A percentile compares a stretch with the other conserved stretches of the same genome.
phyloP scores from a whole-genome alignment of 2,888 invertebrate species.

The Parnassius smintheus region DNA sequence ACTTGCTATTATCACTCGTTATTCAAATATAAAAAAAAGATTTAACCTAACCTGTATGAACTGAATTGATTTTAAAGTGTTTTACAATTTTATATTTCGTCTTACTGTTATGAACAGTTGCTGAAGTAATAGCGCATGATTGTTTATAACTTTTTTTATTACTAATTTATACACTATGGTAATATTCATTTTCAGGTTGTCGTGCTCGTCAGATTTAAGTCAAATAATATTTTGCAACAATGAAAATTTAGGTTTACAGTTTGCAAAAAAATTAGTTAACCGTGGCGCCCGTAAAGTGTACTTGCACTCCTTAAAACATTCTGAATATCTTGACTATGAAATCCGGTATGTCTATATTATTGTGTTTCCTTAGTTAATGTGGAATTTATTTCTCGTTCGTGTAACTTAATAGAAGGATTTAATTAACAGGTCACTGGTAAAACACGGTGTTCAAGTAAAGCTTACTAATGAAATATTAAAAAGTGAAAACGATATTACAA shows the following conservation, averaged over 20 bases:
- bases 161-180: background rate
- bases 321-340: constrained; percentile 31
- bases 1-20: too few species aligned
- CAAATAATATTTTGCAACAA: constrained; percentile 48
- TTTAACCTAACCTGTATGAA: too few species aligned
- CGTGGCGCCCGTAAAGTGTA: constrained; percentile 48
- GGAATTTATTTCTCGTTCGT: background rate
- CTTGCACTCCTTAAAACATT: constrained; percentile 34
- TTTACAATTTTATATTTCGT: too few species aligned
- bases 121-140: too few species aligned
- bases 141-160: background rate
- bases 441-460: constrained; percentile 28
- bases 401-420: background rate
- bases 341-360: constrained; percentile 33
- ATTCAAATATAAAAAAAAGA: too few species aligned
- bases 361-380: background rate
- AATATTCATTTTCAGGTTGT: constrained; percentile 37
- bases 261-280: constrained; percentile 44
- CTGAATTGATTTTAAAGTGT: too few species aligned
- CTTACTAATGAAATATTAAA: constrained; percentile 12
- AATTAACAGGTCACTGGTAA: constrained; percentile 35
- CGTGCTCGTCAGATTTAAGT: constrained; percentile 35
- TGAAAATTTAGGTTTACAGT: constrained; percentile 38
- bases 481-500: constrained; percentile 2
- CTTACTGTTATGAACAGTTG: too few species aligned